Conservation (phyloP, 1,140 invertebrate genomes). For the Stegodyphus dumicola region DNA sequence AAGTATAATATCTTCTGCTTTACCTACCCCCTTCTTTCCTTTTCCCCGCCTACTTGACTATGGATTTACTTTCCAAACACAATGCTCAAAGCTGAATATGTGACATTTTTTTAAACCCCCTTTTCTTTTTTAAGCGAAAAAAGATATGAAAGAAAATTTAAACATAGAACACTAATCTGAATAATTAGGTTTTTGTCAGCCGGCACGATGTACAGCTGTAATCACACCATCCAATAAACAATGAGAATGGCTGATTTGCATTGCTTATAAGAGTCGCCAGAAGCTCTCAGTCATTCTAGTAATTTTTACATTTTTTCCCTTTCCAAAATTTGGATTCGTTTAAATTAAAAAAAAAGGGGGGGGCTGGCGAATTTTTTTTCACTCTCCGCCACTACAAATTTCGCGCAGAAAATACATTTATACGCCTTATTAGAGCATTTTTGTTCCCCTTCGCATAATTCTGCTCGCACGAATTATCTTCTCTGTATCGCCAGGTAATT, state of each 20-base stretch:
- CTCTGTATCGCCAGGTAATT: conserved; percentile 56
- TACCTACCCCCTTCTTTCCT: background rate
- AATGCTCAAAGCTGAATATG: conserved; percentile 38
- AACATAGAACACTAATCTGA: conserved; percentile 60
- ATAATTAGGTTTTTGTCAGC: conserved; percentile 61
- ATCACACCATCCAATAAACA: conserved; percentile 60
- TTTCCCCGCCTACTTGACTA: background rate
- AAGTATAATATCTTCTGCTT: conserved; percentile 38
- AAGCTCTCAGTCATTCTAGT: conserved; percentile 35
- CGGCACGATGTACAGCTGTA: conserved; percentile 51
- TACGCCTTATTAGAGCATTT: conserved; percentile 56
- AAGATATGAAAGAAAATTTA: conserved; percentile 51
- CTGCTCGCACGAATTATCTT: conserved; percentile 40
- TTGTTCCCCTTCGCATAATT: conserved; percentile 6
- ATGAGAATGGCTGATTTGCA: conserved; percentile 59
- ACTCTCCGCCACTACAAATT: background rate
- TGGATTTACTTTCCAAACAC: conserved; percentile 32
- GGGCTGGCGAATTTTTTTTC: background rate
- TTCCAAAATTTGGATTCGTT: conserved; percentile 31
- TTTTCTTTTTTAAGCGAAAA: conserved; percentile 6
- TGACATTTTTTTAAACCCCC: background rate
- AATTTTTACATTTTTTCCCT: conserved; percentile 40
- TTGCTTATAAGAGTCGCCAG: conserved; percentile 51
- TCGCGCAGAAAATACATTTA: conserved; percentile 51
- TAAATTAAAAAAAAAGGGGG: conserved; percentile 55